These are phyloP conservation scores for Carpatolechia fugitivella DNA, from an alignment of 2,888 invertebrate species.

Conservation along the genomic window DNA sequence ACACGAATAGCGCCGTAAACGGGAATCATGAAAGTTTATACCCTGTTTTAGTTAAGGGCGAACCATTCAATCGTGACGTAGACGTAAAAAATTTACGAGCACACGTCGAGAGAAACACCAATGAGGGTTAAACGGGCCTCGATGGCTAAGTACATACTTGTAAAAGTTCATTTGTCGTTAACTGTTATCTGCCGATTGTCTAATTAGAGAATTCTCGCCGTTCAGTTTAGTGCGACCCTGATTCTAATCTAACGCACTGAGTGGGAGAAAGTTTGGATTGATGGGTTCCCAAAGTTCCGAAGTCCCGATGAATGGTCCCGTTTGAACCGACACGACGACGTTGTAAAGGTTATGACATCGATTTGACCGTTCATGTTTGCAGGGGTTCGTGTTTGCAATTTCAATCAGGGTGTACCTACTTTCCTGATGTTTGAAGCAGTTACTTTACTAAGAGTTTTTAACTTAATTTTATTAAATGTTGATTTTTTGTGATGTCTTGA, in stretches of 20 bases:
- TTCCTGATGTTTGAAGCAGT: too few species aligned
- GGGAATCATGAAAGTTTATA: slow-evolving; percentile 75
- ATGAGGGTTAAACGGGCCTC: slow-evolving; percentile 72
- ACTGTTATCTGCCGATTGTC: slow-evolving; percentile 42
- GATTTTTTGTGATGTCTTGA: too few species aligned
- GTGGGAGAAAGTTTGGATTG: too few species aligned
- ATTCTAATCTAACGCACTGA: background rate
- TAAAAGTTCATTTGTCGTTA: slow-evolving; percentile 73
- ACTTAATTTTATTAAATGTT: too few species aligned
- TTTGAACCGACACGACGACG: too few species aligned
- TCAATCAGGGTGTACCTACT: too few species aligned
- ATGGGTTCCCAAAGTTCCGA: too few species aligned
- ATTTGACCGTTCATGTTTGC: too few species aligned
- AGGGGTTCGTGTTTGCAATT: too few species aligned
- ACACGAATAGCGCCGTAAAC: slow-evolving; percentile 71
- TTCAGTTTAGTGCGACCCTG: background rate
- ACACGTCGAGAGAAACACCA: slow-evolving; percentile 76
- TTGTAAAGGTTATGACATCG: too few species aligned
- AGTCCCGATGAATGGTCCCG: too few species aligned
- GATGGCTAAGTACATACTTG: slow-evolving; percentile 59
- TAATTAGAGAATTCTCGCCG: slow-evolving; percentile 12
- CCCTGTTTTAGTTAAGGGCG: slow-evolving; percentile 74
- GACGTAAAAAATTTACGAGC: slow-evolving; percentile 76
- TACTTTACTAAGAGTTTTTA: too few species aligned
- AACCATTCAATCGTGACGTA: slow-evolving; percentile 74